A percentile compares a stretch with the other conserved stretches of the same genome.
Evolutionary conservation across 2,888 invertebrate species (phyloP).

Genomic region (Melinaea menophilus): DNA sequence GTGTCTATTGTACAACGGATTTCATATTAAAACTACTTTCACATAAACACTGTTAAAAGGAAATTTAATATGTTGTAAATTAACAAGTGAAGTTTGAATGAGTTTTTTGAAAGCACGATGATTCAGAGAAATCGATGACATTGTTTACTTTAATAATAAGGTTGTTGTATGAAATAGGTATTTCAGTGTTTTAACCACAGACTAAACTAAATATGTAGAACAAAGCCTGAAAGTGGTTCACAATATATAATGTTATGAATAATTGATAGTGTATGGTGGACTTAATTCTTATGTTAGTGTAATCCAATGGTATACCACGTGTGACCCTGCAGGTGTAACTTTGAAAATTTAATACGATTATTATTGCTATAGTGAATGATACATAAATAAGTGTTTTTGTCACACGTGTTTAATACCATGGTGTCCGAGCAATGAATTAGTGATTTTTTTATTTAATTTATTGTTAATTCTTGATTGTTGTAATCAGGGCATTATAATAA

Average conservation of each 20-base stretch:
- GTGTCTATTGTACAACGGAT: too few species aligned
- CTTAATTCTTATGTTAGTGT: not conserved
- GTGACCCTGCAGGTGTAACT: constrained; percentile 22
- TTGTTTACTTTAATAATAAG: not conserved
- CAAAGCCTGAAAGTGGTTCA: too few species aligned
- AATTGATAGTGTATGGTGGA: not conserved
- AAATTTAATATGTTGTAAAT: too few species aligned
- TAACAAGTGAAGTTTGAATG: constrained; percentile 7
- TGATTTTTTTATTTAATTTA: too few species aligned
- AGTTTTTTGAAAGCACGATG: constrained; percentile 20
- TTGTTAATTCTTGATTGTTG: too few species aligned
- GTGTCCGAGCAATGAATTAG: too few species aligned
- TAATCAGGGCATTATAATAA: too few species aligned
- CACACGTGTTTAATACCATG: constrained; percentile 4
- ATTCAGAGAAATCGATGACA: constrained; percentile 15
- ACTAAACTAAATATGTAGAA: not conserved
- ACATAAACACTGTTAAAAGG: too few species aligned
- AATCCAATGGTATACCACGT: constrained; percentile 7
- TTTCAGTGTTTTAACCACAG: not conserved
- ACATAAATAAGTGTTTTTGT: constrained; percentile 16
- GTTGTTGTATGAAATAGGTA: not conserved
- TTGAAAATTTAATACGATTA: constrained; percentile 27
- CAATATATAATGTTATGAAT: not conserved
- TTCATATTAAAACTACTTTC: too few species aligned
- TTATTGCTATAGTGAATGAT: constrained; percentile 16